Base-by-base conservation (phyloP, 2,113 vertebrate genomes). In the Cygnus atratus region DNA sequence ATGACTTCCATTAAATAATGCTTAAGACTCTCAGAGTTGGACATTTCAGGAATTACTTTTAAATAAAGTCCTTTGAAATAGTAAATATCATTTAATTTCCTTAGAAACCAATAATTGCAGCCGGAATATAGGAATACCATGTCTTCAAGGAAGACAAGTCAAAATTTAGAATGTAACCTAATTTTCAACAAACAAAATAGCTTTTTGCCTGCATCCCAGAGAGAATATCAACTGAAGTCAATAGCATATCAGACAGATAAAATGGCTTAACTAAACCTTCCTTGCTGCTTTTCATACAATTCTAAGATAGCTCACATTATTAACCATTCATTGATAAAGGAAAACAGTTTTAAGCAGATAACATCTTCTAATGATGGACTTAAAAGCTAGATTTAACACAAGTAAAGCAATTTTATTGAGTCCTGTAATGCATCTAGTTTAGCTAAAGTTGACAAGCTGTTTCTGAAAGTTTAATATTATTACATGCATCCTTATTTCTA, bases 181-280 rank as follows among this genome's bases (percentile, higher is more conserved):
- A 58, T 91, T 95, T 94, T 89, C 71, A 78, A 44, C 22, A n/a
- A 10, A 22, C 5, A 58, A 87, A 87, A 89, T 43, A 41, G 2
- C 7, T 70, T 75, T 33, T 63, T 90, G 3, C 0, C 0, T 85
- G 37, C 19, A 79, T 79, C 39, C 17, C 24, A 37, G 39, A 39
- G 73, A 73, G 86, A 82, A 50, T 92, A 95, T 84, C 65, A 74
- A 25, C 50, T 68, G 63, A 94, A 95, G 72, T 88, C 65, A 96
- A 77, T 33, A 88, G 33, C 14, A 52, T 18, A 44, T 33, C 59
- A 76, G 48, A 65, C 33, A 90, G 90, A 94, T 95, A 95, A 93
- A 54, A 55, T n/a, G 24, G 24, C 18, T 17, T 50, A 70, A 94
- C 66, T 89, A 93, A 92, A 81, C 35, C 29, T 11, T 65, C 76